Evolutionary conservation across 2,888 invertebrate genomes (phyloP), one percentile per base, ranked within the genome.

Genomic region (Rosalia funebris): DNA sequence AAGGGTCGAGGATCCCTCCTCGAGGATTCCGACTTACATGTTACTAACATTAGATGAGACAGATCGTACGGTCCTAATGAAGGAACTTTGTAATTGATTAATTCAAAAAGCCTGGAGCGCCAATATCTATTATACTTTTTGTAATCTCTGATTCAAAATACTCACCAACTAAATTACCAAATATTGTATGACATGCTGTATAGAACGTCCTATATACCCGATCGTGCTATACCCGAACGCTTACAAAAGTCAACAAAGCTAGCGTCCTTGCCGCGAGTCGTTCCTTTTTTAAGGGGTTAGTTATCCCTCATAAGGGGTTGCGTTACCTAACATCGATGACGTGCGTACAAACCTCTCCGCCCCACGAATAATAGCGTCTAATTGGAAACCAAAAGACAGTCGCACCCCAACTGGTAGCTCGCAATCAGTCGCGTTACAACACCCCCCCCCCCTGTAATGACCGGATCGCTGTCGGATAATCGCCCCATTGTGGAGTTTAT

Each of bases 401-500:
- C 50, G 57, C 60, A 60, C 56, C 56, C 53, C 56, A 57, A 63
- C 56, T 56, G 37, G 60, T 57, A 62, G 65, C 63, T 58, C 65
- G 55, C 63, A 65, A 63, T 63, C 65, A 63, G 45, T 58, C 57
- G 48, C 50, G 57, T 11, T 19, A 14, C 45, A 39, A 20, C 11
- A 10, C 12, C 36, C 14, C 46, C 17, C 14, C 20, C 60, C 48
- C 57, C 61, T 61, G 57, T 61, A 64, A 64, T 64, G 57, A 55
- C 45, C 46, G 61, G 58, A 61, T 57, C 57, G 53, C 53, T 53
- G 57, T 55, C 52, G 54, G 56, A 57, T 63, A 60, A 63, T 63
- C 60, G 60, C 61, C 48, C 50, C 61, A 61, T 61, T 61, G 61
- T 64, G 58, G 50, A 55, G 54, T 61, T 58, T 64, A 58, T 60